Conservation (phyloP, 2,888 invertebrate species). For the Cryptocephalus moraei region DNA sequence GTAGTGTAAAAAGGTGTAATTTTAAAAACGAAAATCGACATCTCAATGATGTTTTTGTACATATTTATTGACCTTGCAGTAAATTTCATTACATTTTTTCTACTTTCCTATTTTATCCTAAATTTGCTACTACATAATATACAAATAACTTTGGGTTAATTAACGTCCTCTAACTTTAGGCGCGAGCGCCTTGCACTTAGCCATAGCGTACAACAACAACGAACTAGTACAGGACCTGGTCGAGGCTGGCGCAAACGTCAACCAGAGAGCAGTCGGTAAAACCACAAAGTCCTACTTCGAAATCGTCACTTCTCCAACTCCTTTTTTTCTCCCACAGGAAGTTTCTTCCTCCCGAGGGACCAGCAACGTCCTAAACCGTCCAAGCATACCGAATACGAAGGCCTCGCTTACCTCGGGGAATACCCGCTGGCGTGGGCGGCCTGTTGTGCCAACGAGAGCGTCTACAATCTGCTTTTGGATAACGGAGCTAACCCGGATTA, state of each 20-base stretch:
- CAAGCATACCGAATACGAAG: constrained; percentile 87
- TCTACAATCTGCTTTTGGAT: constrained; percentile 89
- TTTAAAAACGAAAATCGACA: too few species aligned
- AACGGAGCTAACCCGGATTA: constrained; percentile 89
- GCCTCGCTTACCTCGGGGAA: constrained; percentile 93
- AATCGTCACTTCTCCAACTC: too few species aligned
- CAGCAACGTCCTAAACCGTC: constrained; percentile 73
- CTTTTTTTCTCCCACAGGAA: constrained; percentile 46
- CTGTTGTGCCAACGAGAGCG: constrained; percentile 93
- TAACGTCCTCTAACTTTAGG: constrained; percentile 42
- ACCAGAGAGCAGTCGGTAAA: constrained; percentile 82
- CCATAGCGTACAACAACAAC: constrained; percentile 94
- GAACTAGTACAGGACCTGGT: constrained; percentile 89
- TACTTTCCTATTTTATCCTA: too few species aligned
- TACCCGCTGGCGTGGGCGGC: constrained; percentile 97
- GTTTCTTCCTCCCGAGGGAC: constrained; percentile 92
- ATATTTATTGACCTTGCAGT: too few species aligned
- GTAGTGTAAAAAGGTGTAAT: too few species aligned
- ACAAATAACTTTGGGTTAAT: too few species aligned
- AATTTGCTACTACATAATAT: too few species aligned
- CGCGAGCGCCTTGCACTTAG: constrained; percentile 88
- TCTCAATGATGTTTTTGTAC: too few species aligned
- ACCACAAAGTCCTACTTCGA: background rate
- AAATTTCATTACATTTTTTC: too few species aligned
- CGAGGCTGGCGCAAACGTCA: constrained; percentile 84